A percentile compares a stretch with the other conserved stretches of the same genome.
Conservation (phyloP, 2,888 invertebrate genomes). For the Agrochola lota region DNA sequence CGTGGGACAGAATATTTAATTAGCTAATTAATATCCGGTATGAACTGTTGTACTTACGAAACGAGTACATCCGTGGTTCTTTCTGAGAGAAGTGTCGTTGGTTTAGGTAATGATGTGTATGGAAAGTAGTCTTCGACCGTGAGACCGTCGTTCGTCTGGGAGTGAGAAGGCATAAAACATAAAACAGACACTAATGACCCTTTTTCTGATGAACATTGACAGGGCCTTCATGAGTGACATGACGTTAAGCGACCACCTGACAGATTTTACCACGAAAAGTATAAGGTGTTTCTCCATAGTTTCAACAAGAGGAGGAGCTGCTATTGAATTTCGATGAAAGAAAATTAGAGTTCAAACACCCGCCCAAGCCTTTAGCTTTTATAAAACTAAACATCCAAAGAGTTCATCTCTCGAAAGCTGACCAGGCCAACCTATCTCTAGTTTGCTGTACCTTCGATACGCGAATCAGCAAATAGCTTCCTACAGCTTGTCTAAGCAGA, state of each 20-base stretch:
- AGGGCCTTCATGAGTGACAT: background rate
- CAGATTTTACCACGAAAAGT: background rate
- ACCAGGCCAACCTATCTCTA: background rate
- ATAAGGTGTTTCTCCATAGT: background rate
- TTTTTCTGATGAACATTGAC: background rate
- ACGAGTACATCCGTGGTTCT: slow-evolving; percentile 51
- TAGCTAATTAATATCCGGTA: slow-evolving; percentile 71
- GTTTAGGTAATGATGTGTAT: slow-evolving; percentile 32
- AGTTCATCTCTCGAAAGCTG: background rate
- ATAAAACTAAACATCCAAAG: background rate
- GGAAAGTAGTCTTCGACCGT: slow-evolving; percentile 27
- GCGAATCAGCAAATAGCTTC: background rate
- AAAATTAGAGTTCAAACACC: background rate
- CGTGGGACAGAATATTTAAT: slow-evolving; percentile 74
- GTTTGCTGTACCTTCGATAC: background rate
- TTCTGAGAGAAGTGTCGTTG: slow-evolving; percentile 31
- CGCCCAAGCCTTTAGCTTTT: background rate
- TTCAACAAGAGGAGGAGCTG: background rate
- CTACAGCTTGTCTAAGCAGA: too few species aligned
- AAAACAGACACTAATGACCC: background rate
- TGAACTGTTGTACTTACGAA: slow-evolving; percentile 50
- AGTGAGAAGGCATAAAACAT: background rate
- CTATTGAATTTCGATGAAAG: background rate
- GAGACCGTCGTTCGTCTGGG: slow-evolving; percentile 4
- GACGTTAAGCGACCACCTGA: background rate